Evolutionary conservation across 1,140 invertebrate species (phyloP).

Genomic region (Fopius arisanus): DNA sequence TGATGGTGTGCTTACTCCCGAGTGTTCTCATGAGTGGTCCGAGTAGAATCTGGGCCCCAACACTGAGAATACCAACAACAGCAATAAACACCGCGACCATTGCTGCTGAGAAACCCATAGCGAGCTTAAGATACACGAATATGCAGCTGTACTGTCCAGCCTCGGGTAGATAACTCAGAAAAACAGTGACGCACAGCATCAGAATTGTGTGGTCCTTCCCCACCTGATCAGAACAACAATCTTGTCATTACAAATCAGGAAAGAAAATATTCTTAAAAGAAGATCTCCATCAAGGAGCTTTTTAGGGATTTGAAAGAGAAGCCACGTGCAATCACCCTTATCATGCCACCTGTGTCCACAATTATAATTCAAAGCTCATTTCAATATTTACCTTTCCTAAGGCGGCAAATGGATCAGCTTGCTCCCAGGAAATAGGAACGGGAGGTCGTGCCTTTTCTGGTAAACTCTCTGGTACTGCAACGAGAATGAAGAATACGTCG

Average conservation of each 20-base stretch:
- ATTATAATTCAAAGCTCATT: too few relatives aligned
- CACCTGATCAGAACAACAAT: constrained; percentile 69
- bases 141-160: constrained; percentile 99
- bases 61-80: constrained; percentile 94
- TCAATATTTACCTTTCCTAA: constrained; percentile 66
- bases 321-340: too few relatives aligned
- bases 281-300: too few relatives aligned
- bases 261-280: background rate
- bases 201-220: constrained; percentile 96
- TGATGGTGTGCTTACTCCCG: constrained; percentile 96
- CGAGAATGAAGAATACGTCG: constrained; percentile 98
- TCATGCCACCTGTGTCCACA: too few relatives aligned
- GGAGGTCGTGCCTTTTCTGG: constrained; percentile 90
- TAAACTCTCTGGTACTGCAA: constrained; percentile 96
- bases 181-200: constrained; percentile 96
- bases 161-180: constrained; percentile 98
- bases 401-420: constrained; percentile 94
- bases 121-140: constrained; percentile 98
- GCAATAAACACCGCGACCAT: constrained; percentile 98
- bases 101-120: constrained; percentile 94
- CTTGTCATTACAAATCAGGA: background rate
- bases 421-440: constrained; percentile 91
- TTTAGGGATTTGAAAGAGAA: too few relatives aligned
- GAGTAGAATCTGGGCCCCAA: constrained; percentile 91
- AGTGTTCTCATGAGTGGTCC: constrained; percentile 90